Conservation (phyloP, 2,797 vertebrate species). For the Astyanax mexicanus region DNA sequence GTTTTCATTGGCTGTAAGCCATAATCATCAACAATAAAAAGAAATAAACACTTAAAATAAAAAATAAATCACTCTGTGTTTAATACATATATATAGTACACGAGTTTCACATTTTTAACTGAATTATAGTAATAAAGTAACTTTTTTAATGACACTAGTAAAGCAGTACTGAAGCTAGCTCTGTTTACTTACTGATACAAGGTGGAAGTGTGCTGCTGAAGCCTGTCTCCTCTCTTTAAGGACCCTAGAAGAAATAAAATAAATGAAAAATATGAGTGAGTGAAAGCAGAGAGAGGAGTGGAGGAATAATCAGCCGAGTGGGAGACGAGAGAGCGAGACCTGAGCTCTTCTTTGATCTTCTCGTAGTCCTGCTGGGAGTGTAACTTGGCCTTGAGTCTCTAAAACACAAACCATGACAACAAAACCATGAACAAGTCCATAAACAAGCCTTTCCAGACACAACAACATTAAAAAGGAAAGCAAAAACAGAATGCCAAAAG, state of each 20-base stretch:
- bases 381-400: constrained; percentile 95
- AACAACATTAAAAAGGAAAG: no score
- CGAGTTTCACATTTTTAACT: no score
- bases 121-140: no score
- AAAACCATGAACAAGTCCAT: no score
- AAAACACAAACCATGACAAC: constrained; percentile 15
- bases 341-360: constrained; percentile 96
- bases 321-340: constrained; percentile 72
- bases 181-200: constrained; percentile 10
- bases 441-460: no score
- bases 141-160: no score
- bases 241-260: background rate
- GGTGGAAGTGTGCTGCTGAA: constrained; percentile 69
- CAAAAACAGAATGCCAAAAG: no score
- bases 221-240: constrained; percentile 66
- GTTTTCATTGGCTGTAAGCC: no score
- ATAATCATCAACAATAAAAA: no score
- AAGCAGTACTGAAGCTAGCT: background rate
- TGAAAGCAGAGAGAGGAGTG: background rate
- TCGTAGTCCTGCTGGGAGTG: constrained; percentile 93
- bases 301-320: background rate
- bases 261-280: background rate
- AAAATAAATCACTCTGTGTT: no score
- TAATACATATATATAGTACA: no score
- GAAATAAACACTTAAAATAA: no score